Base-by-base conservation (phyloP, 2,888 invertebrate species). In the Microdon myrmicae region DNA sequence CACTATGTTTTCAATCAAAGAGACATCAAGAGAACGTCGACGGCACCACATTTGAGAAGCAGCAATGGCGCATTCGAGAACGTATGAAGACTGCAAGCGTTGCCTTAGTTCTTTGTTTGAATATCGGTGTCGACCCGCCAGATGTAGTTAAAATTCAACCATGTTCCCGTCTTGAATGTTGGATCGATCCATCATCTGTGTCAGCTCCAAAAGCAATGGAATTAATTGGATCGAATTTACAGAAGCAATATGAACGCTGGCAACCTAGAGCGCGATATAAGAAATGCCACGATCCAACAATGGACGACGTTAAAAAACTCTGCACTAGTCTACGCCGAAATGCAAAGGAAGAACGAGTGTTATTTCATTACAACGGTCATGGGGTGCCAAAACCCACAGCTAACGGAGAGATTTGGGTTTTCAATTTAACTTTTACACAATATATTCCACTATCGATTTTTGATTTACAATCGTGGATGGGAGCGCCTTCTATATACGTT, bases 61-160 rank as follows among this genome's bases (percentile, higher is more conserved):
- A 92, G 73, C 87, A 90, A 67, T 96, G 96, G 96, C 85, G 96
- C 71, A 92, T 96, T 83, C 93, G 94, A 78, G 94, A 94, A 77
- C 86, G 94, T 90, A 97, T 98, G 93, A 98, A 98, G 83, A 99
- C 99, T 1, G 97, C 98, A 56, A 97, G 97, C 80, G 98, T 99
- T 53, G 98, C 98, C 0, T 82, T 99, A 64, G 97, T 99, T 17
- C 82, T 99, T 31, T 99, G 99, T 80, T 84, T 99, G 26, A 99
- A 99, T 81, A 93, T 99, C 48, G 98, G 98, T n/a, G 97, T 99
- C 12, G 99, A 99, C 81, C 99, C 99, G 2, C 99, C 99, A 0
- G 99, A 99, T 79, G 88, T 98, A 47, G 90, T 96, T 22, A 98
- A 98, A 81, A 96, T 96, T 3, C 92, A 95, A 74, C 97, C 98